Percentiles rank a stretch among this genome's conserved stretches.
Evolutionary conservation across 1,140 invertebrate genomes (phyloP).

Genomic region (Saxidomus purpurata): DNA sequence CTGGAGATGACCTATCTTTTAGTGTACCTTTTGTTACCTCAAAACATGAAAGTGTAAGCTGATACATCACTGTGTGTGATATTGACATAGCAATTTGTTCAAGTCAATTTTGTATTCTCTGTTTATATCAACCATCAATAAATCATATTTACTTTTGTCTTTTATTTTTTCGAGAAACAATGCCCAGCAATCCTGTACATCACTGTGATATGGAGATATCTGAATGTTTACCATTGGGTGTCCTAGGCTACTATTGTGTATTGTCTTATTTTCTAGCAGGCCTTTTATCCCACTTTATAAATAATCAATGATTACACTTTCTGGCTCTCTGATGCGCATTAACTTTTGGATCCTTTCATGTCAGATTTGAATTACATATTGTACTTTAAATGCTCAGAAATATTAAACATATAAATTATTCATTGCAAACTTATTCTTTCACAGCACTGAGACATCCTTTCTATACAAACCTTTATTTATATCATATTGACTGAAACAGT

Average conservation of each 20-base stretch:
- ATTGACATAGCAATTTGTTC: not conserved
- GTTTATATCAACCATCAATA: not conserved
- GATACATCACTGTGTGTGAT: not conserved
- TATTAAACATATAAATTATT: not conserved
- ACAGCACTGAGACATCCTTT: not conserved
- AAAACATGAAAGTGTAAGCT: too few relatives aligned
- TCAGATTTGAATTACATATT: constrained; percentile 4
- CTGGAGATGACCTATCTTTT: too few relatives aligned
- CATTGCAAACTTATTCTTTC: not conserved
- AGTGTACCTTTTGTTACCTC: too few relatives aligned
- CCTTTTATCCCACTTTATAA: not conserved
- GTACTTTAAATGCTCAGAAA: constrained; percentile 8
- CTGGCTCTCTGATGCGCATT: not conserved
- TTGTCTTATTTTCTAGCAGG: not conserved
- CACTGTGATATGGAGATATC: not conserved
- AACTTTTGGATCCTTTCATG: not conserved
- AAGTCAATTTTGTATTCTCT: not conserved
- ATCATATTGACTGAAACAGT: too few relatives aligned
- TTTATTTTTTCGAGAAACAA: not conserved
- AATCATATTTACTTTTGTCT: not conserved
- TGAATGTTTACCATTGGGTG: not conserved
- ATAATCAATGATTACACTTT: not conserved
- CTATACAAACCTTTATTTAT: not conserved
- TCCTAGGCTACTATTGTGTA: not conserved
- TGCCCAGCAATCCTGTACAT: too few relatives aligned